A percentile compares a stretch with the other conserved stretches of the same genome.
Conservation (phyloP, 1,140 invertebrate species). For the Cherax destructor region DNA sequence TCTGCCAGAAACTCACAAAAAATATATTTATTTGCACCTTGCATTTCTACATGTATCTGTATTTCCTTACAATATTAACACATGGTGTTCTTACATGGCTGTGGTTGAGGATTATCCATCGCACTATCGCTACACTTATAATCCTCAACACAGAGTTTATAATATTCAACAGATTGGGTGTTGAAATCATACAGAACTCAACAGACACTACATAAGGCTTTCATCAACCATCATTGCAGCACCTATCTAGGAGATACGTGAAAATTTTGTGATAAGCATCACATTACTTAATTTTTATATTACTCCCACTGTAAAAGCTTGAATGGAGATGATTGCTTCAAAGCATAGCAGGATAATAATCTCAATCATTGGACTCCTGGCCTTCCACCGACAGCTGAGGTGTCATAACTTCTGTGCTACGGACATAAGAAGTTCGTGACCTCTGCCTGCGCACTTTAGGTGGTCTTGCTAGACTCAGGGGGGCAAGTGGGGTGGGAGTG, state of each 20-base stretch:
- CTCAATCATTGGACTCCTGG: constrained; percentile 62
- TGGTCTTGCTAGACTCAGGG: constrained; percentile 64
- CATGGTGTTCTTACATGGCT: constrained; percentile 11
- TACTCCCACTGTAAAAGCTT: constrained; percentile 59
- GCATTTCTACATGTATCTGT: background rate
- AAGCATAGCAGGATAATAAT: constrained; percentile 48
- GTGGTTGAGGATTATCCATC: constrained; percentile 39
- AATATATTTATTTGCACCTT: constrained; percentile 8
- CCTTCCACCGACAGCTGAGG: constrained; percentile 66
- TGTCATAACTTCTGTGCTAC: constrained; percentile 56
- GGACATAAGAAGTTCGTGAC: constrained; percentile 61
- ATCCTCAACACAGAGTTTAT: constrained; percentile 32
- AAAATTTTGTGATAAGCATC: constrained; percentile 55
- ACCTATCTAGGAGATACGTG: constrained; percentile 42
- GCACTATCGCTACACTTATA: constrained; percentile 28
- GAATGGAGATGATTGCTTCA: constrained; percentile 48
- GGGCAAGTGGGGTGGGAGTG: constrained; percentile 61
- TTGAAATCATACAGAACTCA: constrained; percentile 34
- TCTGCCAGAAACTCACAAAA: constrained; percentile 8
- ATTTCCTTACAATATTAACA: constrained; percentile 21
- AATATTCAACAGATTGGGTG: constrained; percentile 31
- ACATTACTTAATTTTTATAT: constrained; percentile 49
- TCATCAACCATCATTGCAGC: constrained; percentile 61
- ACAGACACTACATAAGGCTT: constrained; percentile 56
- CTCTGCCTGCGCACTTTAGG: constrained; percentile 65